Evolutionary conservation across 2,113 vertebrate species (phyloP).

Genomic region (Athene cunicularia): DNA sequence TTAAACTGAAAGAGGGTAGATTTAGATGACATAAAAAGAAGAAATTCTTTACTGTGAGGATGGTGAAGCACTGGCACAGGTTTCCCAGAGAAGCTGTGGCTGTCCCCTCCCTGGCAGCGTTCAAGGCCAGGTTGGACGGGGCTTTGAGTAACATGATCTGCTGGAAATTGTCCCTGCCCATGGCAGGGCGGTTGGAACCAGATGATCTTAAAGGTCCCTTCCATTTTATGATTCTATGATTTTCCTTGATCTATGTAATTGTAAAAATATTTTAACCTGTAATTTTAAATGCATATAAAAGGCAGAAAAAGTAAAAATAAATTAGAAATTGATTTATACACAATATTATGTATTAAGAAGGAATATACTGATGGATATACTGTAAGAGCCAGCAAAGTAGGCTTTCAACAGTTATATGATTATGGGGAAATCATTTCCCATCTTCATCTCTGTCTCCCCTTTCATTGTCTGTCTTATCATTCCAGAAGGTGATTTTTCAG

Average conservation of each 20-base stretch:
- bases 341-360: background rate
- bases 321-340: background rate
- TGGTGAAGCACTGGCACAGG: no score
- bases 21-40: no score
- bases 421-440: background rate
- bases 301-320: background rate
- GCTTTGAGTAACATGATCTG: no score
- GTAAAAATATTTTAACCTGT: background rate
- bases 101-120: no score
- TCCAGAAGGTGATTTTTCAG: background rate
- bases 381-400: background rate
- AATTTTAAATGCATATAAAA: background rate
- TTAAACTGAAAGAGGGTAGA: no score
- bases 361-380: background rate
- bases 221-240: no score
- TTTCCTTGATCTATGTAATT: background rate
- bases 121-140: no score
- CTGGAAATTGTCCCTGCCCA: no score
- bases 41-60: no score
- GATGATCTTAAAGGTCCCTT: no score
- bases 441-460: background rate
- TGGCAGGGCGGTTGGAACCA: no score
- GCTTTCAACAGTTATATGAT: background rate
- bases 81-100: no score
- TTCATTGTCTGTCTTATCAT: background rate